These are phyloP conservation scores for Pristiophorus japonicus DNA, from an alignment of 2,113 vertebrate genomes.

Conservation along the genomic window DNA sequence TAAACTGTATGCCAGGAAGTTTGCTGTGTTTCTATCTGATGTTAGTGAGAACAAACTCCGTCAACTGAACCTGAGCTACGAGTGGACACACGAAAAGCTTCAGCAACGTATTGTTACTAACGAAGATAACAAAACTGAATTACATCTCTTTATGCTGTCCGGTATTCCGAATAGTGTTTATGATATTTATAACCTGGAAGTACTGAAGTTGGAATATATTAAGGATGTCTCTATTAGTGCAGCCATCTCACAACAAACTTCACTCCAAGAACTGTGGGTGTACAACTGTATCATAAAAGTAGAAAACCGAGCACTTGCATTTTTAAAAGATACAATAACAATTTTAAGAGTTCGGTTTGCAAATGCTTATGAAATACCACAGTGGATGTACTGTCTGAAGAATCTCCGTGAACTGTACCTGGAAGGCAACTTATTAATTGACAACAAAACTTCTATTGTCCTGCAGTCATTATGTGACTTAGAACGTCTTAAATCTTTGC, in stretches of 20 bases:
- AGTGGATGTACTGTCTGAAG: slow-evolving; percentile 38
- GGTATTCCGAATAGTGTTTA: slow-evolving; percentile 35
- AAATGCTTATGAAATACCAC: slow-evolving; percentile 38
- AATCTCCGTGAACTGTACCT: slow-evolving; percentile 38
- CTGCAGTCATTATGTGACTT: slow-evolving; percentile 37
- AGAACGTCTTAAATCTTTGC: slow-evolving; percentile 32
- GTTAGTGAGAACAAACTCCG: slow-evolving; percentile 36
- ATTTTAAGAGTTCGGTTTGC: slow-evolving; percentile 37
- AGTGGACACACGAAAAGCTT: slow-evolving; percentile 35
- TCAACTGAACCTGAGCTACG: slow-evolving; percentile 21
- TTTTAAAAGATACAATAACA: slow-evolving; percentile 36
- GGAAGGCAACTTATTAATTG: slow-evolving; percentile 35
- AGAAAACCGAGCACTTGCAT: slow-evolving; percentile 38
- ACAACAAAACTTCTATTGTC: slow-evolving; percentile 37
- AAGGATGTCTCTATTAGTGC: slow-evolving; percentile 35
- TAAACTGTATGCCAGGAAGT: slow-evolving; percentile 32
- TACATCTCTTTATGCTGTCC: slow-evolving; percentile 30
- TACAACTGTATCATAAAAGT: slow-evolving; percentile 39
- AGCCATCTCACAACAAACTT: slow-evolving; percentile 36
- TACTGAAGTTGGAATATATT: slow-evolving; percentile 38
- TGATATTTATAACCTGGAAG: slow-evolving; percentile 35
- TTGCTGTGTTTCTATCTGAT: slow-evolving; percentile 37
- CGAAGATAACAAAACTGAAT: slow-evolving; percentile 35
- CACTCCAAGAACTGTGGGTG: slow-evolving; percentile 39
- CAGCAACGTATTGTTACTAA: slow-evolving; percentile 31